Evolutionary conservation across 2,888 invertebrate genomes (phyloP).

Genomic region (Nysson spinosus): DNA sequence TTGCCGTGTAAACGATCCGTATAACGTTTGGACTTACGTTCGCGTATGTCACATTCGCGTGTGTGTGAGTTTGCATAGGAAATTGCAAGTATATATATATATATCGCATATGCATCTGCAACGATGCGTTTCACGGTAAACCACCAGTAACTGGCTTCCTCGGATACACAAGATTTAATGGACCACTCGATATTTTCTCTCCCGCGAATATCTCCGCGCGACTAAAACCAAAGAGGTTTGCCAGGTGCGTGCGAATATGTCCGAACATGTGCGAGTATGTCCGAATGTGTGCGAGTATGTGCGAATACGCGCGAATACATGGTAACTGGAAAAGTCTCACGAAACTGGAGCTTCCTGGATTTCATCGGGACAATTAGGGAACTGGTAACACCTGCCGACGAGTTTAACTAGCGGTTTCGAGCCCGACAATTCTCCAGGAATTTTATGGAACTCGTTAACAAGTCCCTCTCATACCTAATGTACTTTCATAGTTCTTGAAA

Average conservation of each 20-base stretch:
- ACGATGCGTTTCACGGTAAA: constrained; percentile 9
- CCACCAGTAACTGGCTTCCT: constrained; percentile 1
- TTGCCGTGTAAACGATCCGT: constrained; percentile 12
- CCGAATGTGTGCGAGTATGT: too few species aligned
- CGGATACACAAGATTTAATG: constrained; percentile 1
- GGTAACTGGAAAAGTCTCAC: too few species aligned
- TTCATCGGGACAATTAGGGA: neutral
- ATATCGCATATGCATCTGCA: constrained; percentile 1
- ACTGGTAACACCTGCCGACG: neutral
- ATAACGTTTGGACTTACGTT: neutral
- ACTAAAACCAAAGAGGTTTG: too few species aligned
- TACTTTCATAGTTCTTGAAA: too few species aligned
- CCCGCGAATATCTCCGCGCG: too few species aligned
- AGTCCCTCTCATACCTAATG: too few species aligned
- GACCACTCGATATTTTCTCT: constrained; percentile 8
- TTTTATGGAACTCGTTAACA: neutral
- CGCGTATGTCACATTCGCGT: neutral
- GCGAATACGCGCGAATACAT: too few species aligned
- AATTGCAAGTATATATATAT: neutral
- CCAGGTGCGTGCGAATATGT: too few species aligned
- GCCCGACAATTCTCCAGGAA: neutral
- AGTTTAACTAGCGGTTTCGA: neutral
- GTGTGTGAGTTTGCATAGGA: neutral
- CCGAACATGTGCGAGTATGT: too few species aligned
- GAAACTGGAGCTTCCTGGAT: too few species aligned